phyloP scores from a whole-genome alignment of 2,888 invertebrate genomes.

The Agrochola litura region DNA sequence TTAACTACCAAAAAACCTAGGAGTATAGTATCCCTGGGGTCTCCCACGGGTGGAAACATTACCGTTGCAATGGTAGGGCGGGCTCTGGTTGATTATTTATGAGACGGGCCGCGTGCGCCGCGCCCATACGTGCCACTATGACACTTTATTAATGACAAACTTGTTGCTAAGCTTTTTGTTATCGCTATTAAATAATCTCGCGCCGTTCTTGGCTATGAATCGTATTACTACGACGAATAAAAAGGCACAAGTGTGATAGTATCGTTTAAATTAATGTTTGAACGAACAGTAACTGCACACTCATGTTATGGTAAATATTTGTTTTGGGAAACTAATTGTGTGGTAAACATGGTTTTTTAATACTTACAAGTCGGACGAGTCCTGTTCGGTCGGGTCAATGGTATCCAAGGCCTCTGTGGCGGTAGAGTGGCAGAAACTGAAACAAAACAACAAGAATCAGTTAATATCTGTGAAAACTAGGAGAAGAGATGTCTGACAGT shows the following conservation, averaged over 20 bases:
- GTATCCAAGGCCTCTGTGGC: slow-evolving; percentile 98
- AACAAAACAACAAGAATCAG: slow-evolving; percentile 86
- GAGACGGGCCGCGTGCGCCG: slow-evolving; percentile 78
- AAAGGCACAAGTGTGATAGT: slow-evolving; percentile 67
- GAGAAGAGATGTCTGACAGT: slow-evolving; percentile 27
- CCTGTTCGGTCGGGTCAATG: slow-evolving; percentile 96
- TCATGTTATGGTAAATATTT: slow-evolving; percentile 58
- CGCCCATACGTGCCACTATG: slow-evolving; percentile 83
- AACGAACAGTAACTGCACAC: slow-evolving; percentile 57
- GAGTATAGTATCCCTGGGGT: slow-evolving; percentile 67
- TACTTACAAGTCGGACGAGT: slow-evolving; percentile 96
- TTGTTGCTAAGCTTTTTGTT: slow-evolving; percentile 78
- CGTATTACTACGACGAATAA: slow-evolving; percentile 67
- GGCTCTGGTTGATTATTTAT: slow-evolving; percentile 82
- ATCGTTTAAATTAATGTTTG: slow-evolving; percentile 72
- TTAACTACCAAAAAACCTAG: too few relatives aligned
- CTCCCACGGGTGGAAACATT: slow-evolving; percentile 76
- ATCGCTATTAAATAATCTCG: slow-evolving; percentile 74
- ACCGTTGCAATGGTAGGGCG: slow-evolving; percentile 80
- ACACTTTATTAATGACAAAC: slow-evolving; percentile 84
- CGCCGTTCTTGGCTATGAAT: slow-evolving; percentile 69
- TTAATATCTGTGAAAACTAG: slow-evolving; percentile 35
- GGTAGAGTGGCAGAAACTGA: slow-evolving; percentile 97
- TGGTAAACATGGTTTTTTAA: slow-evolving; percentile 78
- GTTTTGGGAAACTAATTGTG: slow-evolving; percentile 50